A percentile compares a stretch with the other conserved stretches of the same genome.
Conservation (phyloP, 2,888 invertebrate genomes). For the Petrolisthes manimaculis region DNA sequence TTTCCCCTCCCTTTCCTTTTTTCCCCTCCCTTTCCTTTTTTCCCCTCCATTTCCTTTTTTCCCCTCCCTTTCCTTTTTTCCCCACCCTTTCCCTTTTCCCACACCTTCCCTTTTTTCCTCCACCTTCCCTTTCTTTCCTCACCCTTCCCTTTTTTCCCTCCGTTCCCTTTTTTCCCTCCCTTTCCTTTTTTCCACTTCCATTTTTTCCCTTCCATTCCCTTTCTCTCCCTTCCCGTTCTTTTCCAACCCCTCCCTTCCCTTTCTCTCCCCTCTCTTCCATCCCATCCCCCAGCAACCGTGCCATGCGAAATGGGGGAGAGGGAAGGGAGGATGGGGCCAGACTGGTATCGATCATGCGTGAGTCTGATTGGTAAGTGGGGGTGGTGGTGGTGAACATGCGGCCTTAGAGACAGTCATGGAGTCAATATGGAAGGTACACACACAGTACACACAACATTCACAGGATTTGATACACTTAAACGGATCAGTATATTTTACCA, state of each 20-base stretch:
- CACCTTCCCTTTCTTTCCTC: not conserved
- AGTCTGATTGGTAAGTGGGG: constrained; percentile 23
- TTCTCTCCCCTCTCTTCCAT: not conserved
- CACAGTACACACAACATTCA: no score
- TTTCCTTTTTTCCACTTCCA: not conserved
- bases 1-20: not conserved
- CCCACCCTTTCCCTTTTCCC: not conserved
- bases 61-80: no score
- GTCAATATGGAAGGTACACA: no score
- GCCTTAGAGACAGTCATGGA: no score
- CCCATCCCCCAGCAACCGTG: not conserved
- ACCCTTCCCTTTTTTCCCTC: not conserved
- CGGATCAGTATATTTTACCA: no score
- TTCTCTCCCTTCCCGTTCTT: not conserved
- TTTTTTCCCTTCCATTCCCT: not conserved
- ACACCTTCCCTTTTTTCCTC: not conserved
- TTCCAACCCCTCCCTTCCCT: constrained; percentile 7
- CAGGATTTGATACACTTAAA: no score
- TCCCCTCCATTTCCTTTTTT: not conserved
- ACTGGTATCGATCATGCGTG: constrained; percentile 24
- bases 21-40: not conserved
- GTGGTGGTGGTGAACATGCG: constrained; percentile 7
- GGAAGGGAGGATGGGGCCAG: no score
- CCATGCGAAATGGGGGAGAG: constrained; percentile 11
- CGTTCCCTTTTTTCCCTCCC: not conserved